Percentiles rank a stretch among this genome's conserved stretches.
These are phyloP conservation scores for Agriopis leucophaearia DNA, from an alignment of 2,888 invertebrate species.

Conservation along the genomic window DNA sequence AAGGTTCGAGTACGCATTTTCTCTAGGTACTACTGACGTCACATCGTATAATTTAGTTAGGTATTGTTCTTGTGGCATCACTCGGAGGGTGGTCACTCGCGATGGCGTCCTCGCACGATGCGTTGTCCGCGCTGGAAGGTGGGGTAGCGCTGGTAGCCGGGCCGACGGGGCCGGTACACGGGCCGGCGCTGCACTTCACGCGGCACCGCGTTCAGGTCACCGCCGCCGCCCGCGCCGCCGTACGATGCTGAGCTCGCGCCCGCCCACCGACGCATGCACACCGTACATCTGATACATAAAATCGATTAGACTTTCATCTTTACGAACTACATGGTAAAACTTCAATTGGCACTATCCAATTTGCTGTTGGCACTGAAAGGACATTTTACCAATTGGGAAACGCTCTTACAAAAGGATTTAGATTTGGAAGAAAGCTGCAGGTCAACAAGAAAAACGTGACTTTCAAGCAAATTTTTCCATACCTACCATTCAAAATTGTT, in stretches of 20 bases:
- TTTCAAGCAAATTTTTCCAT: too few relatives aligned
- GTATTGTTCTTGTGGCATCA: slow-evolving; percentile 10
- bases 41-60: slow-evolving; percentile 15
- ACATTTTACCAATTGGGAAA: too few relatives aligned
- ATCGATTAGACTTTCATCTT: neutral
- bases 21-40: neutral
- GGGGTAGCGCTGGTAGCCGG: slow-evolving; percentile 35
- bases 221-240: slow-evolving; percentile 48
- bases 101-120: slow-evolving; percentile 62
- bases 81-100: slow-evolving; percentile 3
- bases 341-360: too few relatives aligned
- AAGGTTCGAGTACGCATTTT: neutral
- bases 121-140: slow-evolving; percentile 43
- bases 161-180: slow-evolving; percentile 42
- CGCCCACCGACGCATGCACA: slow-evolving; percentile 74
- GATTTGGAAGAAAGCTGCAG: too few relatives aligned
- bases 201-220: slow-evolving; percentile 71
- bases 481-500: too few relatives aligned
- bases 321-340: neutral
- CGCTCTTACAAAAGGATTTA: too few relatives aligned
- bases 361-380: too few relatives aligned
- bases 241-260: slow-evolving; percentile 45
- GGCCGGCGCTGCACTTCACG: slow-evolving; percentile 62
- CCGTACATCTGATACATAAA: slow-evolving; percentile 66
- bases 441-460: too few relatives aligned